Evolutionary conservation across 2,113 vertebrate species (phyloP).

Genomic region (Perca flavescens): DNA sequence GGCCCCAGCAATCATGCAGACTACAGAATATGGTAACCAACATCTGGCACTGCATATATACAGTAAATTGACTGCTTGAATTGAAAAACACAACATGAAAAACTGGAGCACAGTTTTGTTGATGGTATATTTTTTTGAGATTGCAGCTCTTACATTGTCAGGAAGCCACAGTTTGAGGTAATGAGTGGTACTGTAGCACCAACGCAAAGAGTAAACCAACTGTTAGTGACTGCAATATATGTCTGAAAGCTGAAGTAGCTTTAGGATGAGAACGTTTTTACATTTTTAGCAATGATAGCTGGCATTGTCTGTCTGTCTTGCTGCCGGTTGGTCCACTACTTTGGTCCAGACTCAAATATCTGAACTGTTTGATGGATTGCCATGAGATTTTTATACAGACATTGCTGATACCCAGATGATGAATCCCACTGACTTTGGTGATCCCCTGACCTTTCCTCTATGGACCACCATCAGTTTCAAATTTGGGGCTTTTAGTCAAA

Average conservation of each 20-base stretch:
- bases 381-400: not conserved
- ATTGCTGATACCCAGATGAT: not conserved
- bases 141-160: constrained; percentile 10
- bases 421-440: not conserved
- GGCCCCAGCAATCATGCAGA: constrained; percentile 7
- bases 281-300: not conserved
- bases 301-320: not conserved
- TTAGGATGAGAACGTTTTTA: not conserved
- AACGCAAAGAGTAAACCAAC: not conserved
- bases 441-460: not conserved
- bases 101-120: not conserved
- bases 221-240: not conserved
- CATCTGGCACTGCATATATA: constrained; percentile 8
- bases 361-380: not conserved
- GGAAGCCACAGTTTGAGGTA: not conserved
- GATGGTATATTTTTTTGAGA: not conserved
- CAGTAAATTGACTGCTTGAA: not conserved
- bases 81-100: not conserved
- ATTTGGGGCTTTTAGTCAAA: not conserved
- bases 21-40: not conserved
- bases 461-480: not conserved
- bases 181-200: not conserved
- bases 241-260: not conserved
- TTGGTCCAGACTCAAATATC: not conserved
- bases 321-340: not conserved